Percentiles rank a stretch among this genome's conserved stretches.
phyloP scores from a whole-genome alignment of 2,888 invertebrate species.

The Scaeva pyrastri region DNA sequence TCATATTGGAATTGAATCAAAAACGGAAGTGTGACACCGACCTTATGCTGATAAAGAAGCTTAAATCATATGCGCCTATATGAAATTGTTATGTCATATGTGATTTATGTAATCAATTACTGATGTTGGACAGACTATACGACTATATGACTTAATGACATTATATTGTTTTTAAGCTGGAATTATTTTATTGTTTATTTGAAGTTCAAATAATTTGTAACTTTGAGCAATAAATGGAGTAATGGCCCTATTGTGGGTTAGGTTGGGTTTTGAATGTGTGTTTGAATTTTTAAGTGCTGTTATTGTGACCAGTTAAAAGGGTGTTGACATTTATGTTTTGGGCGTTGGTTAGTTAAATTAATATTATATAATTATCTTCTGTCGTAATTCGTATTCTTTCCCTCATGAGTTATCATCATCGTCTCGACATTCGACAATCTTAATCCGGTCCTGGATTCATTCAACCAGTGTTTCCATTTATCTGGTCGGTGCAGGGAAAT shows the following conservation, averaged over 20 bases:
- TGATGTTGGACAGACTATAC: background rate
- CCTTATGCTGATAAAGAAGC: background rate
- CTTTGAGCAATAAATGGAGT: constrained; percentile 5
- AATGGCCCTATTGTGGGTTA: background rate
- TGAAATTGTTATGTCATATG: constrained; percentile 10
- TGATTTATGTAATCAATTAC: background rate
- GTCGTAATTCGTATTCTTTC: too few species aligned
- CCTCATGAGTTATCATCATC: too few species aligned
- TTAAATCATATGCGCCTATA: background rate
- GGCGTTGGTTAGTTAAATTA: too few species aligned
- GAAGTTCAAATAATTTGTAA: background rate
- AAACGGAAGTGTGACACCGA: constrained; percentile 19
- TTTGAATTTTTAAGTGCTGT: background rate
- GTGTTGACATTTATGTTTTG: background rate
- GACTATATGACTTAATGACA: background rate
- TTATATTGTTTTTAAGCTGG: background rate
- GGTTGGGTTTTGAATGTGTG: too few species aligned
- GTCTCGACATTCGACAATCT: too few species aligned
- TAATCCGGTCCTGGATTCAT: too few species aligned
- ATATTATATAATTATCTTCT: too few species aligned
- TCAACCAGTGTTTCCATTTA: too few species aligned
- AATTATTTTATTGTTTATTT: background rate
- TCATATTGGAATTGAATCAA: background rate
- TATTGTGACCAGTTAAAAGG: background rate
- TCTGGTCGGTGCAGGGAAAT: too few species aligned